Evolutionary conservation across 1,140 invertebrate species (phyloP), one percentile per base, ranked within the genome.

Genomic region (Pseudobourletiella spinata): DNA sequence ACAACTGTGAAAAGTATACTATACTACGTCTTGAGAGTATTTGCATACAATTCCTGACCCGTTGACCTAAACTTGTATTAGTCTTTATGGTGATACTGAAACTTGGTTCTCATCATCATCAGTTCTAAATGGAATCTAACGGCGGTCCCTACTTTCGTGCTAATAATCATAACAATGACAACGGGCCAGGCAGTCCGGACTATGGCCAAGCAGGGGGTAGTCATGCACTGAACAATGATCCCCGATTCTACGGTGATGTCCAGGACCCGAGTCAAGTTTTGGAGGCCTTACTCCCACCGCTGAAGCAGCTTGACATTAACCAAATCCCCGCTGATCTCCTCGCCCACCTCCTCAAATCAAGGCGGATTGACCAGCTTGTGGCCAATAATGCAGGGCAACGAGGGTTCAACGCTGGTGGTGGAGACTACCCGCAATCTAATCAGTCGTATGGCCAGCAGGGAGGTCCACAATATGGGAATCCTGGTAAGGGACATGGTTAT

Each of bases 291-390:
- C 51, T 67, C 2, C 48, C 59, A 16, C 55, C 48, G 15, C 39
- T 68, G n/a, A 61, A 59, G 25, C 39, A 54, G 24, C 62, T 63
- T 14, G 43, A 68, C 43, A 46, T 61, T 20, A 58, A 64, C 48
- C 59, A 68, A 48, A 57, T 68, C 22, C 66, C 66, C 2, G 59
- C 63, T 28, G 66, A 68, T 44, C 50, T 65, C 15, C 39, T 67
- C 3, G 52, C 59, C 16, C 30, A 55, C 18, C 18, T 68, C 18
- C 32, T 68, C 4, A 68, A 68, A 24, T 20, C 55, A 3, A 20
- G 44, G 20, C 29, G 42, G 22, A 55, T 51, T 43, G 35, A 54
- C 26, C 57, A 61, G 18, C 35, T 61, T 50, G 54, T 65, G 11
- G 28, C 32, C 15, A 30, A 16, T 8, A 51, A 3, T 25, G 6